Base-by-base conservation (phyloP, 2,888 invertebrate genomes). In the Tolmerus cingulatus region DNA sequence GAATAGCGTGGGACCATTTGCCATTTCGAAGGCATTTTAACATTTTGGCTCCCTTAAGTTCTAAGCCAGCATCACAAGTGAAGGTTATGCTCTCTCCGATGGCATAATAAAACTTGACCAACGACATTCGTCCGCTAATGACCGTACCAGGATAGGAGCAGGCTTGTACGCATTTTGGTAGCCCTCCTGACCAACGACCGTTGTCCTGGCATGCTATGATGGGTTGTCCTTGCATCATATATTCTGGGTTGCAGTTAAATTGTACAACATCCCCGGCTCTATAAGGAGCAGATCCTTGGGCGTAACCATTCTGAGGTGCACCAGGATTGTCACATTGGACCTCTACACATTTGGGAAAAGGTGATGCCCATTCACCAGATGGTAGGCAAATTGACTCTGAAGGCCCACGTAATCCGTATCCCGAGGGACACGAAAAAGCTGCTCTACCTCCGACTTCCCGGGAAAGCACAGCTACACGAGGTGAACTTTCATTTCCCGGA, bases 161-260 rank as follows among this genome's bases (percentile, higher is more conserved):
- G 0, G 97, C 97, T 93, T 96, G 95, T 40, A 96, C 95, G 96
- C 97, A 97, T 92, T 96, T 96, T n/a, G 97, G 97, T 37, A 96
- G 93, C 74, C 95, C 95, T 79, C 96, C 96, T 87, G 97, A 96
- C 97, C 97, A 97, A 88, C 96, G 94, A 9, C 97, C 97, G 91
- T 95, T 96, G 90, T 97, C 97, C 93, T 97, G 97, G 92, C 98
- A 98, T 30, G 97, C 96, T 84, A 97, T 95, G 89, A 97, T 97
- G n/a, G 97, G 97, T 90, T 96, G 95, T 2, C 98, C 97, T 92
- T 97, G 97, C 94, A 97, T 95, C 94, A 97, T 97, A 92, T 95
- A 97, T 90, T 97, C 97, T 9, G 96, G 95, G 92, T 97, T 96
- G 92, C 97, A 98, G 91, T 96, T 96, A 93, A 97, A 97, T 92